These are phyloP conservation scores for Echiichthys vipera DNA, from an alignment of 2,797 vertebrate genomes.

Conservation along the genomic window DNA sequence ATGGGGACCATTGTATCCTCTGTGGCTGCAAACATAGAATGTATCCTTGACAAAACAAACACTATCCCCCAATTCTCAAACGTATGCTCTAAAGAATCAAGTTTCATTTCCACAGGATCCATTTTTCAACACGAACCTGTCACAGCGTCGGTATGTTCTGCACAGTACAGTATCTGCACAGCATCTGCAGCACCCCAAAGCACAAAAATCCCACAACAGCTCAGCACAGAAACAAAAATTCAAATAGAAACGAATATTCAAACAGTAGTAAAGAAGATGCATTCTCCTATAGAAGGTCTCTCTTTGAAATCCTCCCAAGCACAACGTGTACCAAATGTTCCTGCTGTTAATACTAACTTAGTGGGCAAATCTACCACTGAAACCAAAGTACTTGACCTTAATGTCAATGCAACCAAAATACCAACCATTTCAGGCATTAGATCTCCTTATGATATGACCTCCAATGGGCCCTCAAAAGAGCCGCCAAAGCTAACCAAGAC, in stretches of 20 bases:
- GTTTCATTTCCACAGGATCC: not conserved
- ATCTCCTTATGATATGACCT: conserved; percentile 2
- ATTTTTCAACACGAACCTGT: conserved; percentile 52
- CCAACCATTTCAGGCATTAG: conserved; percentile 20
- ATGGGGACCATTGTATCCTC: conserved; percentile 14
- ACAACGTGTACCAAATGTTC: conserved; percentile 18
- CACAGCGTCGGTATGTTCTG: conserved; percentile 51
- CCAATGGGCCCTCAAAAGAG: conserved; percentile 13
- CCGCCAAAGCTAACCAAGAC: not conserved
- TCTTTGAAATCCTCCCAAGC: conserved; percentile 9
- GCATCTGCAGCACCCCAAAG: conserved; percentile 16
- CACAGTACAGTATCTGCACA: conserved; percentile 33
- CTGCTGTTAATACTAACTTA: not conserved
- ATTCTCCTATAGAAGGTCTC: not conserved
- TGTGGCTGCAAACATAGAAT: conserved; percentile 3
- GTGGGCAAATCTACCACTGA: conserved; percentile 24
- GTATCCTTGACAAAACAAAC: conserved; percentile 6
- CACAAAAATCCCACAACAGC: conserved; percentile 23
- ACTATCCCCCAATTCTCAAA: conserved; percentile 15
- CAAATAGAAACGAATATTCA: conserved; percentile 27
- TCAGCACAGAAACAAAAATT: conserved; percentile 8
- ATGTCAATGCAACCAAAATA: conserved; percentile 17
- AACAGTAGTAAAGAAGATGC: conserved; percentile 19
- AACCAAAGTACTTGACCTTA: conserved; percentile 1
- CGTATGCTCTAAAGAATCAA: conserved; percentile 16